Conservation (phyloP, 2,888 invertebrate species). For the Ectropis crepuscularia region DNA sequence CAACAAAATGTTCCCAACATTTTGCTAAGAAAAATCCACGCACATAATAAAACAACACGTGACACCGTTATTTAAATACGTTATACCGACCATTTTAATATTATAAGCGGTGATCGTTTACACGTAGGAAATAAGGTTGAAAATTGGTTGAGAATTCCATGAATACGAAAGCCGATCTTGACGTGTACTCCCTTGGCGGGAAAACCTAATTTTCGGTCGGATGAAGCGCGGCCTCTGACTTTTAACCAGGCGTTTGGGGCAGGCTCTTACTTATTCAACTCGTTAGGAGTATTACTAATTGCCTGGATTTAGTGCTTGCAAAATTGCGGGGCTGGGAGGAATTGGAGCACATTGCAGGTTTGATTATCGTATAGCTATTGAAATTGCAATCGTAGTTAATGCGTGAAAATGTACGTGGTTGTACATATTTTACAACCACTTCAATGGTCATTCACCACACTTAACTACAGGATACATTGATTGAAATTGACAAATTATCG, state of each 20-base stretch:
- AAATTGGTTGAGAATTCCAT: conserved; percentile 38
- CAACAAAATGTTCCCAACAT: background rate
- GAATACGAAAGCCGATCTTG: conserved; percentile 39
- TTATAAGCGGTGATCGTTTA: conserved; percentile 32
- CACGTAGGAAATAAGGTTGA: conserved; percentile 29
- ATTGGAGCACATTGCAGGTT: background rate
- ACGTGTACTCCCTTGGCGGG: conserved; percentile 40
- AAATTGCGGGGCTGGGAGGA: background rate
- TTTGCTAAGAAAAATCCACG: conserved; percentile 9
- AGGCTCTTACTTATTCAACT: conserved; percentile 50
- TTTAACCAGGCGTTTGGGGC: conserved; percentile 36
- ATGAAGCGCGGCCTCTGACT: conserved; percentile 36
- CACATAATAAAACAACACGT: conserved; percentile 17
- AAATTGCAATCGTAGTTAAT: no score
- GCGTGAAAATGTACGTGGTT: no score
- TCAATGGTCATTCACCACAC: no score
- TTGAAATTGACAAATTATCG: no score
- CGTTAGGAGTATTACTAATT: conserved; percentile 19
- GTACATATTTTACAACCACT: no score
- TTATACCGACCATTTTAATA: conserved; percentile 32
- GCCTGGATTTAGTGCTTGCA: conserved; percentile 4
- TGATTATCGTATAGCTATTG: no score
- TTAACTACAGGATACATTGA: no score
- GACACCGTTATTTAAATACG: conserved; percentile 25
- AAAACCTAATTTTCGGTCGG: conserved; percentile 50